A percentile compares a stretch with the other conserved stretches of the same genome.
These are phyloP conservation scores for Myiozetetes cayanensis DNA, from an alignment of 2,113 vertebrate species.

Conservation along the genomic window DNA sequence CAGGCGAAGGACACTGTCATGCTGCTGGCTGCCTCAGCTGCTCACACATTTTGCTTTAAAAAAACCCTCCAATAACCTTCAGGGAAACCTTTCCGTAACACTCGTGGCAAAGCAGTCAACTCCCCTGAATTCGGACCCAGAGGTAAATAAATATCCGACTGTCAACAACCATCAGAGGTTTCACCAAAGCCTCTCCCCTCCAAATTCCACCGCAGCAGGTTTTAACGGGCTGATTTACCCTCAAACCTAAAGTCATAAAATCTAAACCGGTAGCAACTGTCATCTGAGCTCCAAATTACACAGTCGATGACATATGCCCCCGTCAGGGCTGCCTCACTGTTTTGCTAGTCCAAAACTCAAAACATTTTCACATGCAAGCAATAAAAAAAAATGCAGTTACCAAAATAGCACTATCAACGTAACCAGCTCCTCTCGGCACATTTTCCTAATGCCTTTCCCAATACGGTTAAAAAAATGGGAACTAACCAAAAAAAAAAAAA, in stretches of 20 bases:
- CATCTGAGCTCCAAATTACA: neutral
- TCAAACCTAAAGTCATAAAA: conserved; percentile 11
- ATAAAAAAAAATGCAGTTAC: conserved; percentile 1
- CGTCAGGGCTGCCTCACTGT: neutral
- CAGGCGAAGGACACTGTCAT: neutral
- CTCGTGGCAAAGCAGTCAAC: neutral
- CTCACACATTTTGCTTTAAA: neutral
- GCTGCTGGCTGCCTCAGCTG: neutral
- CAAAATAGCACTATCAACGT: conserved; percentile 63
- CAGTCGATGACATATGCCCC: neutral
- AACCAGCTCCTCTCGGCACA: conserved; percentile 42
- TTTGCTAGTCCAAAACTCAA: neutral
- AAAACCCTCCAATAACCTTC: conserved; percentile 3
- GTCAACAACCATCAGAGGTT: conserved; percentile 1
- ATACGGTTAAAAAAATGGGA: conserved; percentile 59
- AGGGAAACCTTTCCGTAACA: neutral
- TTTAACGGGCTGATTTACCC: conserved; percentile 39
- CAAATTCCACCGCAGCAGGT: conserved; percentile 1
- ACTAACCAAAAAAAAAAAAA: conserved; percentile 22
- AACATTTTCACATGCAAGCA: conserved; percentile 11
- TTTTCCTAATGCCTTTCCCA: conserved; percentile 67
- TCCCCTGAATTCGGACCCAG: neutral
- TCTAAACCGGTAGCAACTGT: conserved; percentile 25
- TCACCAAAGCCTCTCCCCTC: neutral
- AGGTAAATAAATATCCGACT: conserved; percentile 20